Evolutionary conservation across 2,113 vertebrate species (phyloP).

Genomic region (Barbus barbus): DNA sequence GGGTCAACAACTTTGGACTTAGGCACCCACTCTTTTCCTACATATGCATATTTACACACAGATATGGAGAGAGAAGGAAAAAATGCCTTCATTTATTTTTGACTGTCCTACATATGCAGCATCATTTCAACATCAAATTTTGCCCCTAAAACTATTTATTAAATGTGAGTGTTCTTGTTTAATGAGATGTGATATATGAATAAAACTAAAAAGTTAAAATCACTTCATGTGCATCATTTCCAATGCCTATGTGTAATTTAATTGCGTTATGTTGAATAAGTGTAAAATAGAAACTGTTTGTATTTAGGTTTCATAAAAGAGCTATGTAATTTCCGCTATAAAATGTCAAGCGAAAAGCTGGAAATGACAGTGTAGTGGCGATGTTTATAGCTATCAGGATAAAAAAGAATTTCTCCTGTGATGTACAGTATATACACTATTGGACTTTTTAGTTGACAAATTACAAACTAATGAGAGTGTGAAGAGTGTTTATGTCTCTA

Average conservation of each 20-base stretch:
- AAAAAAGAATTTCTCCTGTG: background rate
- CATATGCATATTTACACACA: background rate
- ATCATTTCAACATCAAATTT: background rate
- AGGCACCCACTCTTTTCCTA: slow-evolving; percentile 91
- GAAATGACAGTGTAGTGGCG: background rate
- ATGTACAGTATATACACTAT: background rate
- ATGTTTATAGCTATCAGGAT: background rate
- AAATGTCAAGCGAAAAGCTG: background rate
- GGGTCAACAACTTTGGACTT: slow-evolving; percentile 88
- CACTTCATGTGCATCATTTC: background rate
- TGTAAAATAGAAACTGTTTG: background rate
- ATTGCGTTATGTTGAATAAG: background rate
- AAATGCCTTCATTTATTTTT: background rate
- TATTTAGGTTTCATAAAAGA: background rate
- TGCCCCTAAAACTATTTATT: background rate
- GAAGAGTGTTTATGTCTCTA: background rate
- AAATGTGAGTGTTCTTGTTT: background rate
- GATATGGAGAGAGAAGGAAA: background rate
- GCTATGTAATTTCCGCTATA: background rate
- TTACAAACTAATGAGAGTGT: background rate
- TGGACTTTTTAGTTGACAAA: background rate
- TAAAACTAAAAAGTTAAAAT: background rate
- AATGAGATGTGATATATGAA: background rate
- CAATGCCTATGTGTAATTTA: background rate
- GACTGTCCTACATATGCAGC: background rate